Evolutionary conservation across 2,113 vertebrate genomes (phyloP), one percentile per base, ranked within the genome.

Genomic region (Semnornis frantzii): DNA sequence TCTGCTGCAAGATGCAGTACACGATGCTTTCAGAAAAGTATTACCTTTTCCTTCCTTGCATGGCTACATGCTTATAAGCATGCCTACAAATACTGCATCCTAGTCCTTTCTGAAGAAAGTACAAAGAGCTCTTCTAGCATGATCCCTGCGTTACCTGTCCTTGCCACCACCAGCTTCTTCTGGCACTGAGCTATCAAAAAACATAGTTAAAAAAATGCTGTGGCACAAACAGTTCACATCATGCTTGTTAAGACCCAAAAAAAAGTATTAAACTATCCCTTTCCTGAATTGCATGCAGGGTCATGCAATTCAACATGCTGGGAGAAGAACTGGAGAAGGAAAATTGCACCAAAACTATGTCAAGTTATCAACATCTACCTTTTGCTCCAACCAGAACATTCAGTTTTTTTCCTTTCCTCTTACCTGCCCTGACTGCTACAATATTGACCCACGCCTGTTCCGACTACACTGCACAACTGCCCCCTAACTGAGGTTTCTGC

Each of bases 401-500:
- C 1, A 28, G 46, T 88, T 90, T 83, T 21, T 78, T 88, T 8
- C 17, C 15, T 57, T 94, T 79, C 69, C 57, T 64, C 57, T 70
- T n/a, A 42, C 23, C 77, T 90, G 33, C 28, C 42, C 79, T 65
- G 27, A 55, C 34, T 55, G 6, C 14, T 54, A 3, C 12, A 64
- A 59, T 27, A 23, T 14, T 58, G n/a, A 17, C 13, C 2, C 10
- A 34, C 6, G 2, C 12, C 11, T 85, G 19, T 64, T 74, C 54
- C 66, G 82, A 57, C 14, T 58, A 14, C 23, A 44, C 34, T 58
- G 31, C 34, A 48, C n/a, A 55, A 15, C 48, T 60, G 69, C 33
- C 34, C 31, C 31, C 34, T 55, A n/a, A 11, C 0, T 48, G 15
- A 65, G 18, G 12, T 27, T 25, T 79, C 31, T 0, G 1, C 21